Conservation (phyloP, 2,113 vertebrate species). For the Noctilio leporinus region DNA sequence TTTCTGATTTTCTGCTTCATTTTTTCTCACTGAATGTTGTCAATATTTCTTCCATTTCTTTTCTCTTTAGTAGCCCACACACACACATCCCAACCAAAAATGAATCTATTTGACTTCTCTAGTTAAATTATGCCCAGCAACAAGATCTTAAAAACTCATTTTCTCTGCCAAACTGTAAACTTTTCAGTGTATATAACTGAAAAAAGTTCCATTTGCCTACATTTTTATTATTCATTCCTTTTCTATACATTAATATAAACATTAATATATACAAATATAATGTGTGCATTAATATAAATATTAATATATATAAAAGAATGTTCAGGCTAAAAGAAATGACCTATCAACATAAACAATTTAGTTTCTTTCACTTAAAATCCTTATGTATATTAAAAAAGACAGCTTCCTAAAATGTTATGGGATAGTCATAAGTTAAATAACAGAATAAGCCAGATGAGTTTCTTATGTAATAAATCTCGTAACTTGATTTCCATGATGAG, state of each 20-base stretch:
- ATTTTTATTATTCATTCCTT: conserved; percentile 27
- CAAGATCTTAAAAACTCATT: conserved; percentile 54
- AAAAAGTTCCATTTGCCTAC: background rate
- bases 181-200: conserved; percentile 29
- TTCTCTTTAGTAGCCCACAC: background rate
- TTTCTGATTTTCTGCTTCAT: background rate
- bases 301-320: background rate
- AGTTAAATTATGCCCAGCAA: conserved; percentile 33
- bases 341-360: background rate
- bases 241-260: no score
- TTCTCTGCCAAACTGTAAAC: conserved; percentile 36
- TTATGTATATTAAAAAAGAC: background rate
- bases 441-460: background rate
- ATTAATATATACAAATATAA: background rate
- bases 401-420: background rate
- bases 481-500: background rate
- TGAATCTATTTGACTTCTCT: conserved; percentile 10
- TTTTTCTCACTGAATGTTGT: background rate
- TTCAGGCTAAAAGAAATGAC: background rate
- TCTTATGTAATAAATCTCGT: background rate
- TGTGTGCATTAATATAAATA: no score
- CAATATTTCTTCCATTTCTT: background rate
- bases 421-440: background rate
- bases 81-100: background rate
- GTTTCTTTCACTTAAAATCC: background rate